These are phyloP conservation scores for Drosophila ficusphila DNA, from an alignment of 1,140 invertebrate genomes.

Conservation along the genomic window DNA sequence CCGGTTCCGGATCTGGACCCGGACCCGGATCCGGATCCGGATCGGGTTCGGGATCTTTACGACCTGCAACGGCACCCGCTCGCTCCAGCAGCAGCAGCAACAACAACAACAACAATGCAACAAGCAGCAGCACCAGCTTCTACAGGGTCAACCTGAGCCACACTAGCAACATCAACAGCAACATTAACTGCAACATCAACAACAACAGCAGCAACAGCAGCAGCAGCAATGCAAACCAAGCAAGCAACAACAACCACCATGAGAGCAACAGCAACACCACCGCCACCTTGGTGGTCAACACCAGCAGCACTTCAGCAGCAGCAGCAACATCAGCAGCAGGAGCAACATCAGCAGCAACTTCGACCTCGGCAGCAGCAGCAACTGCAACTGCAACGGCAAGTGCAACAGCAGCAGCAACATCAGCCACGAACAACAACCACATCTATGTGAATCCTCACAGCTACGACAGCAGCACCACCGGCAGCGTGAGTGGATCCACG, in stretches of 20 bases:
- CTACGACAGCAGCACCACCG: slow-evolving; percentile 70
- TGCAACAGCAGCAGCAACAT: slow-evolving; percentile 1
- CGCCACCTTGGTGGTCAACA: slow-evolving; percentile 32
- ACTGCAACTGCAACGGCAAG: slow-evolving; percentile 1
- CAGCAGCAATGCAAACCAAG: not conserved
- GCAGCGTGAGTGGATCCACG: slow-evolving; percentile 63
- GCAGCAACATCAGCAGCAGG: not conserved
- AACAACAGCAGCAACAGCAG: slow-evolving; percentile 19
- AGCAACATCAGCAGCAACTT: slow-evolving; percentile 9
- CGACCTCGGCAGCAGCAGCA: slow-evolving; percentile 5
- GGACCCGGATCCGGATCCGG: slow-evolving; percentile 8
- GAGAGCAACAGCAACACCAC: slow-evolving; percentile 35
- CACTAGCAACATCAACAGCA: slow-evolving; percentile 25
- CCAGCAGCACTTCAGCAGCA: slow-evolving; percentile 7
- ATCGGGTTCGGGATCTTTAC: slow-evolving; percentile 24
- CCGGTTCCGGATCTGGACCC: slow-evolving; percentile 14
- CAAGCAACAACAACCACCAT: slow-evolving; percentile 55
- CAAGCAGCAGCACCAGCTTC: slow-evolving; percentile 29
- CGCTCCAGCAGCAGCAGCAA: slow-evolving; percentile 48
- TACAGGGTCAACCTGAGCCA: slow-evolving; percentile 60
- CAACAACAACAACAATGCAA: slow-evolving; percentile 36
- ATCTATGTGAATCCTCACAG: slow-evolving; percentile 82
- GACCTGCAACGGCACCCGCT: slow-evolving; percentile 58
- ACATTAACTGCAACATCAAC: too few species aligned
- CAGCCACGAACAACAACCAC: slow-evolving; percentile 71